phyloP scores from a whole-genome alignment of 2,113 vertebrate species.

The Pluvianellus socialis region DNA sequence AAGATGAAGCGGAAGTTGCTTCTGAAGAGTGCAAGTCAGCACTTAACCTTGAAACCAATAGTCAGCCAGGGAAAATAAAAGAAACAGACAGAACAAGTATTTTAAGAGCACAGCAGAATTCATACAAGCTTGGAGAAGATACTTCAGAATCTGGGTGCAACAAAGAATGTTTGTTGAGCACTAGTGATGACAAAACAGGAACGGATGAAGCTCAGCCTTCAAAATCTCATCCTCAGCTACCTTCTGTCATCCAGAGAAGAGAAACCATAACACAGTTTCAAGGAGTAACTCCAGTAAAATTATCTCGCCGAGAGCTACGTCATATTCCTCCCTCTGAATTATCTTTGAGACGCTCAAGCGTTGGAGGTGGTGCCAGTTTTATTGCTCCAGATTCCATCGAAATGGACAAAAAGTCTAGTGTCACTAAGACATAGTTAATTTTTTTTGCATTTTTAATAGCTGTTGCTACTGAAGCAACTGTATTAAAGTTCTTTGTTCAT shows the following conservation, averaged over 20 bases:
- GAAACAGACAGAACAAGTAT: conserved; percentile 34
- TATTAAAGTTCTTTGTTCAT: neutral
- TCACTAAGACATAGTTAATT: conserved; percentile 55
- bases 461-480: neutral
- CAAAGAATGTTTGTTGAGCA: neutral
- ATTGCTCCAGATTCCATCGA: conserved; percentile 79
- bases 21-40: conserved; percentile 64
- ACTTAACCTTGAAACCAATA: conserved; percentile 36
- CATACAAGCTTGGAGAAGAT: conserved; percentile 18
- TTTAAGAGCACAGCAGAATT: conserved; percentile 9
- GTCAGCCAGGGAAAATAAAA: conserved; percentile 30
- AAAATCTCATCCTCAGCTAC: conserved; percentile 19
- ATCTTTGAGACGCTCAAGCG: conserved; percentile 59
- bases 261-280: conserved; percentile 25
- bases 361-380: conserved; percentile 60
- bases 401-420: conserved; percentile 62
- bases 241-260: conserved; percentile 6
- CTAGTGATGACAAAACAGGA: conserved; percentile 30
- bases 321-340: conserved; percentile 75
- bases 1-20: conserved; percentile 30
- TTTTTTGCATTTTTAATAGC: neutral
- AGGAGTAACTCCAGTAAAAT: conserved; percentile 71
- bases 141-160: neutral
- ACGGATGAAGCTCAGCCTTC: neutral
- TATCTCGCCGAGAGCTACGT: conserved; percentile 79